Conservation (phyloP, 1,140 invertebrate genomes). For the Zaprionus camerounensis region DNA sequence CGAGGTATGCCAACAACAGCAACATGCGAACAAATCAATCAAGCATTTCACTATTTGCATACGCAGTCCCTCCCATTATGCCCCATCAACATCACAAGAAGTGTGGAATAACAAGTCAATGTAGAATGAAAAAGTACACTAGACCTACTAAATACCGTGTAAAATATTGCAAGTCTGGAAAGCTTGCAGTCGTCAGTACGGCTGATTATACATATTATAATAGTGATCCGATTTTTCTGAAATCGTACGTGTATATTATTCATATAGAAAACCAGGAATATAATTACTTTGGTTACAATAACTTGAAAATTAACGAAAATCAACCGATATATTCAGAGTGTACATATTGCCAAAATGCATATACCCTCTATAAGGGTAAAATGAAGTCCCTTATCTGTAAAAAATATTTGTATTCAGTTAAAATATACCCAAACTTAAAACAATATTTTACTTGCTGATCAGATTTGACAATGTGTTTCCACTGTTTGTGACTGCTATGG, state of each 20-base stretch:
- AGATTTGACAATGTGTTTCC: not conserved
- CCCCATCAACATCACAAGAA: not conserved
- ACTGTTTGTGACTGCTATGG: not conserved
- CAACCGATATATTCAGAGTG: no score
- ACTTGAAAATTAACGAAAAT: no score
- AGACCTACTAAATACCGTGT: not conserved
- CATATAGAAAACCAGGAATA: no score
- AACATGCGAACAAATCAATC: conserved; percentile 60
- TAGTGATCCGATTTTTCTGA: no score
- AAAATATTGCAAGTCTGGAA: not conserved
- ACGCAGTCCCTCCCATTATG: conserved; percentile 5
- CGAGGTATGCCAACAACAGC: conserved; percentile 10
- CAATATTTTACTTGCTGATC: not conserved
- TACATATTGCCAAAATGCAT: no score
- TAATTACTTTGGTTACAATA: no score
- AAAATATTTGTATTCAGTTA: not conserved
- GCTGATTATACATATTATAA: no score
- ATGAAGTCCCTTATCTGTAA: not conserved
- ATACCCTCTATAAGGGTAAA: no score
- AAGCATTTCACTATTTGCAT: conserved; percentile 29
- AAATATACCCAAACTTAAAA: not conserved
- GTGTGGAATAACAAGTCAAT: conserved; percentile 1
- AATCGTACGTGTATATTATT: no score
- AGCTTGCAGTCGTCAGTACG: no score
- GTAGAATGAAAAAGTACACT: no score